Evolutionary conservation across 2,888 invertebrate species (phyloP), one percentile per base, ranked within the genome.

Genomic region (Parascotia fuliginaria): DNA sequence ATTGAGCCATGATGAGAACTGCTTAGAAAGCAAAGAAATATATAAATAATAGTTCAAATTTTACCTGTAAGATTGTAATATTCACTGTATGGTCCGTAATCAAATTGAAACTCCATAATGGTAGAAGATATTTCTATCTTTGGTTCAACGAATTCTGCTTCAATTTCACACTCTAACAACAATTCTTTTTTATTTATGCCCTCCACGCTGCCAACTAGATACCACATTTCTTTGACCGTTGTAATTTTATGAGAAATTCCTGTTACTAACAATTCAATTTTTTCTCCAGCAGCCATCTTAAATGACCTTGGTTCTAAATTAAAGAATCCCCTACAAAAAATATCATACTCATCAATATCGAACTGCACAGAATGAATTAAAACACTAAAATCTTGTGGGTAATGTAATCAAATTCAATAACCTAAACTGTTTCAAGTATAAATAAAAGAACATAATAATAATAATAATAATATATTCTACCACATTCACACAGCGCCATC

Each of bases 101-200:
- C 92, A 63, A 92, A 83, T 51, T 85, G 88, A 67, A 95, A 93
- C 4, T 85, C 77, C 37, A 95, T 61, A 37, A 87, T 69, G 3
- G 73, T 66, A 33, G 93, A 88, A 9, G 92, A 92, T 22, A 94
- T 75, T 53, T 88, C 81, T 37, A 95, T 83, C 67, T 87, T 86
- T 0, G 95, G 95, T 60, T 94, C 93, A 0, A 93, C 91, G 69
- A 95, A 94, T 49, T 89, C 93, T 0, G 93, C 94, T 28, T 75
- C 77, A 39, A 95, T 78, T 52, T 79, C 81, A 58, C 93, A 93
- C 38, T 86, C 85, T 16, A 93, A 75, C 29, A 94, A 77, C 32
- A 93, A 65, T 61, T 93, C 92, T 37, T 93, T 92, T 71, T 93
- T 93, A 42, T 89, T 91, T 3, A 89, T 84, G 3, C 93, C 92